Conservation (phyloP, 2,888 invertebrate species). For the Rhagium mordax region DNA sequence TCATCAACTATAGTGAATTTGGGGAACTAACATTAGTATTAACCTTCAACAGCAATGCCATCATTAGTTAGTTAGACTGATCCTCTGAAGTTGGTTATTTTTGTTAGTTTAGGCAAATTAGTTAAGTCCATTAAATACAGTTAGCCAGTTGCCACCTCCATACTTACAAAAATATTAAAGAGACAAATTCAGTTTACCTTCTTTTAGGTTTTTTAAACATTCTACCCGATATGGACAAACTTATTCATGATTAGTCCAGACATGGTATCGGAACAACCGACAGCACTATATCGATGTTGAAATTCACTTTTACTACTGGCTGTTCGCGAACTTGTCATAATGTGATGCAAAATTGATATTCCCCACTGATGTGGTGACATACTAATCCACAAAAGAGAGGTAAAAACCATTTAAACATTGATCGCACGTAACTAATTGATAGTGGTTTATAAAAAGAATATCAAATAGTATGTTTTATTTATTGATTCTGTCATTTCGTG, state of each 20-base stretch:
- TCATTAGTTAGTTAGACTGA: not conserved
- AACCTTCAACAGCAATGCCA: too few relatives aligned
- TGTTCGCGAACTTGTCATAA: slow-evolving; percentile 4
- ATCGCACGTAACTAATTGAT: slow-evolving; percentile 15
- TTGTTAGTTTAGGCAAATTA: not conserved
- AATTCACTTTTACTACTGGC: slow-evolving; percentile 21
- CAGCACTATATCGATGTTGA: not conserved
- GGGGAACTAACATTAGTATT: too few relatives aligned
- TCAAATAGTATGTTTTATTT: not conserved
- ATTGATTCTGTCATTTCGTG: not conserved
- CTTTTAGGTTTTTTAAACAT: slow-evolving; percentile 1
- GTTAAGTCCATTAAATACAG: too few relatives aligned
- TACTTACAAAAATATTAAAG: not conserved
- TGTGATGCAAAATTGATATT: slow-evolving; percentile 24
- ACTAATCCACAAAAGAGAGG: slow-evolving; percentile 15
- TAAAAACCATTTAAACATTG: slow-evolving; percentile 6
- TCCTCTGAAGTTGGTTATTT: too few relatives aligned
- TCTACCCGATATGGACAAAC: not conserved
- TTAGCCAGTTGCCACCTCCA: not conserved
- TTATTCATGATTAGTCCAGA: not conserved
- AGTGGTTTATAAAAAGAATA: slow-evolving; percentile 17
- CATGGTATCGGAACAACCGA: not conserved
- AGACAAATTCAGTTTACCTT: not conserved
- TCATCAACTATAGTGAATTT: too few relatives aligned
- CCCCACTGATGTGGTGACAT: slow-evolving; percentile 11